These are phyloP conservation scores for Vanacampus margaritifer DNA, from an alignment of 2,113 vertebrate species.

Conservation along the genomic window DNA sequence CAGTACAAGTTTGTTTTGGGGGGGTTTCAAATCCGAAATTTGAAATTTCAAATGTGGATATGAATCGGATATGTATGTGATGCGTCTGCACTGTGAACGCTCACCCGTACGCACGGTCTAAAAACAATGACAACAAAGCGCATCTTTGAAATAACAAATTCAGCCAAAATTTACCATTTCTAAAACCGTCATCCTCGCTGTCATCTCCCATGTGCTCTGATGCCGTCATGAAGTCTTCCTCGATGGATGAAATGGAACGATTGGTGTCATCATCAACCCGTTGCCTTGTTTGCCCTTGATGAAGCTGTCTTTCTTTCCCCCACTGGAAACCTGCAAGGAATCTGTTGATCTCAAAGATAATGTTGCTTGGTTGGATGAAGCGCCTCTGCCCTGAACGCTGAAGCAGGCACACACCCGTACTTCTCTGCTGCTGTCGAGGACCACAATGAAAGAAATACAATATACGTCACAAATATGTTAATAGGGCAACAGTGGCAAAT, in stretches of 20 bases:
- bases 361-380: conserved; percentile 73
- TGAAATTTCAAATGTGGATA: too few species aligned
- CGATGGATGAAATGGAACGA: conserved; percentile 91
- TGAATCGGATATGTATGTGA: too few species aligned
- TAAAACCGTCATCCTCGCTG: conserved; percentile 81
- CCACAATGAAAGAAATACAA: conserved; percentile 57
- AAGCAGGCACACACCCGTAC: conserved; percentile 86
- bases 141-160: not conserved
- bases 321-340: conserved; percentile 90
- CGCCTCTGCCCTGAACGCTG: conserved; percentile 77
- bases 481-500: not conserved
- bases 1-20: too few species aligned
- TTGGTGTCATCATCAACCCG: conserved; percentile 90
- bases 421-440: conserved; percentile 65
- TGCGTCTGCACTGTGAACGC: too few species aligned
- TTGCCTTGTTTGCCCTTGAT: conserved; percentile 67
- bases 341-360: conserved; percentile 94
- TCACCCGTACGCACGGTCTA: not conserved
- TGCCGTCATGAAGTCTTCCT: conserved; percentile 94
- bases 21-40: too few species aligned
- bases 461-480: not conserved
- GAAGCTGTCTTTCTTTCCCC: conserved; percentile 80
- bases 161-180: conserved; percentile 73
- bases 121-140: not conserved
- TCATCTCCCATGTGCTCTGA: conserved; percentile 93